Conservation (phyloP, 1,140 invertebrate species). For the Mylabris phalerata region DNA sequence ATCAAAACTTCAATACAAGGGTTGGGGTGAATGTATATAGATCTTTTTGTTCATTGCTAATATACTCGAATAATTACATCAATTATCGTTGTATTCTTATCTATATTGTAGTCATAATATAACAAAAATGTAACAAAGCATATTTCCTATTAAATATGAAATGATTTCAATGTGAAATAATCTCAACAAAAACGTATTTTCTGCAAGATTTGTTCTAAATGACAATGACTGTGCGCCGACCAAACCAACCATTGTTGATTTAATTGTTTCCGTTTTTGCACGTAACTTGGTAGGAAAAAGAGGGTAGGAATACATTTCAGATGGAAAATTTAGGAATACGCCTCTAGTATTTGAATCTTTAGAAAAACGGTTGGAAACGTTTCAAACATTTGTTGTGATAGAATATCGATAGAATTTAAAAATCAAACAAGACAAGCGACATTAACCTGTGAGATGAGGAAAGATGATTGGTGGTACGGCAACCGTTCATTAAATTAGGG, state of each 20-base stretch:
- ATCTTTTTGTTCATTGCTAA: background rate
- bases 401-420: no score
- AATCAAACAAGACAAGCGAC: background rate
- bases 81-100: background rate
- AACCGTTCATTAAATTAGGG: slow-evolving; percentile 27
- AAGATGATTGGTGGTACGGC: slow-evolving; percentile 2
- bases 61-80: background rate
- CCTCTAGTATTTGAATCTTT: no score
- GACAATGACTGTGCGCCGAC: slow-evolving; percentile 29
- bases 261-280: slow-evolving; percentile 44
- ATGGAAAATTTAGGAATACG: background rate
- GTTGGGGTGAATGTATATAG: no score
- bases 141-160: slow-evolving; percentile 37
- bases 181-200: slow-evolving; percentile 40
- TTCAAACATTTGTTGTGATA: no score
- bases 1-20: no score
- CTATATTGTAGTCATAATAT: background rate
- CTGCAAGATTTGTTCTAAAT: slow-evolving; percentile 41
- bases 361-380: no score
- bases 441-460: slow-evolving; percentile 6
- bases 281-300: slow-evolving; percentile 29
- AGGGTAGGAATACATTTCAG: slow-evolving; percentile 24
- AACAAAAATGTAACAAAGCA: slow-evolving; percentile 26
- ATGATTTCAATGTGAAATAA: slow-evolving; percentile 35
- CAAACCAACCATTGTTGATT: slow-evolving; percentile 43